Percentiles rank a stretch among this genome's conserved stretches.
Conservation (phyloP, 2,888 invertebrate genomes). For the Phengaris alcon region DNA sequence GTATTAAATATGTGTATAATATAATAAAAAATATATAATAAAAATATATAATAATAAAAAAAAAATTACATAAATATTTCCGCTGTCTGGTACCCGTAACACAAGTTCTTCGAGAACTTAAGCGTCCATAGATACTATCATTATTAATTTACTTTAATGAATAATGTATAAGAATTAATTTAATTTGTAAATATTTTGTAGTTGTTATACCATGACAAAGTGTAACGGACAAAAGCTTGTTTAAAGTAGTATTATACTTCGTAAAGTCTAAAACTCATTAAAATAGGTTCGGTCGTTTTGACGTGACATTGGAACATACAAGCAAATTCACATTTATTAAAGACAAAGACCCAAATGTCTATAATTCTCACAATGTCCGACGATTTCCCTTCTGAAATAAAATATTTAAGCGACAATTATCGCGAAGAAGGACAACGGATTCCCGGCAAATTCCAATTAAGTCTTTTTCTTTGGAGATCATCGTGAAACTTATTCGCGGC, state of each 20-base stretch:
- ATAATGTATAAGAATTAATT: neutral
- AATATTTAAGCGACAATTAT: slow-evolving; percentile 21
- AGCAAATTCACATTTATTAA: neutral
- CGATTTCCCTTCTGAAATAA: neutral
- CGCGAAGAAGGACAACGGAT: neutral
- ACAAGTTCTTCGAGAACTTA: no score
- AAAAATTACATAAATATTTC: no score
- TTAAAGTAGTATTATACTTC: neutral
- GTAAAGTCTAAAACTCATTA: neutral
- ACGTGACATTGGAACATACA: neutral
- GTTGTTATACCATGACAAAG: no score
- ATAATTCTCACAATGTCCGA: neutral
- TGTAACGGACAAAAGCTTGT: neutral
- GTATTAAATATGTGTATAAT: no score
- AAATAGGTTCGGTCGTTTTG: neutral
- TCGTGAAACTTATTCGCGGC: slow-evolving; percentile 57
- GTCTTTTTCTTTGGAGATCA: slow-evolving; percentile 63
- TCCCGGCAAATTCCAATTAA: slow-evolving; percentile 45
- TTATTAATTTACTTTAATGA: slow-evolving; percentile 40
- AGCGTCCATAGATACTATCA: no score
- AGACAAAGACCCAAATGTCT: neutral
- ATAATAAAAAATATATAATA: no score
- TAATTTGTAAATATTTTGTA: no score
- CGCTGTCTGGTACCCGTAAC: no score
- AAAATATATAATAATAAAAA: no score